Evolutionary conservation across 92 coral and sea anemone genomes (phyloP).

Genomic region (Paragorgia papillata): DNA sequence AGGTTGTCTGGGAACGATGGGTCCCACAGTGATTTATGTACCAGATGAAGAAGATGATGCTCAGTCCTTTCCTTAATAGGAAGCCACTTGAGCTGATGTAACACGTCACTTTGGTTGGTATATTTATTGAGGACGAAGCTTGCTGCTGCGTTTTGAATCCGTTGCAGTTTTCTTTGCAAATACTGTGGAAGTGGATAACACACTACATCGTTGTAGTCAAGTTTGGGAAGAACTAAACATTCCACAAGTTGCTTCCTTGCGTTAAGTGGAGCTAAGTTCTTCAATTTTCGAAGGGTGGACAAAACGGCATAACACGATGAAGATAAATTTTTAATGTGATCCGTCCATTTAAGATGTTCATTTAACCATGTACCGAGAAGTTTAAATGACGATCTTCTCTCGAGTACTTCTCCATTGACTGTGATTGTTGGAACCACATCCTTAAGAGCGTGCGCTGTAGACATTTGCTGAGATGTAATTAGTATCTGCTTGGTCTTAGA

Average conservation of each 20-base stretch:
- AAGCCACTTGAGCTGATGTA: not conserved
- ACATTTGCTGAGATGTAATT: constrained; percentile 37
- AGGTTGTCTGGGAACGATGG: not conserved
- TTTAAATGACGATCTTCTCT: constrained; percentile 31
- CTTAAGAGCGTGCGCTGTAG: constrained; percentile 4
- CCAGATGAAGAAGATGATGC: not conserved
- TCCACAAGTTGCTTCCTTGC: constrained; percentile 31
- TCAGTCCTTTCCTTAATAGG: too few species aligned
- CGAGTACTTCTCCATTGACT: constrained; percentile 24
- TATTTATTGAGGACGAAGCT: constrained; percentile 21
- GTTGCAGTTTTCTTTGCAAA: too few species aligned
- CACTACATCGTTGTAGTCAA: too few species aligned
- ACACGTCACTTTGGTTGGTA: not conserved
- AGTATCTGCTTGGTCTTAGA: constrained; percentile 47
- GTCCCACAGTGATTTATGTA: not conserved
- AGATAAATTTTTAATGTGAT: constrained; percentile 15
- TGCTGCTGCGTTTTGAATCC: too few species aligned
- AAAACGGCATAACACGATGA: constrained; percentile 26
- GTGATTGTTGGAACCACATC: constrained; percentile 4
- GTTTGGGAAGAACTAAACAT: constrained; percentile 35
- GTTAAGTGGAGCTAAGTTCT: constrained; percentile 37
- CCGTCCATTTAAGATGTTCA: constrained; percentile 41
- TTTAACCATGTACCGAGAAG: constrained; percentile 39
- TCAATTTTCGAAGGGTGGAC: constrained; percentile 7
- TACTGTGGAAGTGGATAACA: too few species aligned